phyloP scores from a whole-genome alignment of 2,113 vertebrate species.

The Vulpes ferrilata region DNA sequence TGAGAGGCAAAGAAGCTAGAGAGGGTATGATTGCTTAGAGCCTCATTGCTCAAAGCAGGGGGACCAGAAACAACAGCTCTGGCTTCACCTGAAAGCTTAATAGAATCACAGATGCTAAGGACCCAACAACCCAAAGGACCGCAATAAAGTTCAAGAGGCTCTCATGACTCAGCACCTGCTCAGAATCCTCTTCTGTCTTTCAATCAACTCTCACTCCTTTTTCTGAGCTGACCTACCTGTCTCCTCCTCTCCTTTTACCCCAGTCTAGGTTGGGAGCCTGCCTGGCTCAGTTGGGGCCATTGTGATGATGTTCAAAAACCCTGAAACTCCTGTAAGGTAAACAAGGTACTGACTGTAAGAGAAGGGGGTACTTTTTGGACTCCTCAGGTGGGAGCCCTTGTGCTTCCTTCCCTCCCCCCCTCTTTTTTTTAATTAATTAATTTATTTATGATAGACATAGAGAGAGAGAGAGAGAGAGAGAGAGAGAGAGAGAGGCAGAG shows the following conservation, averaged over 20 bases:
- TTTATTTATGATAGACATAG: no score
- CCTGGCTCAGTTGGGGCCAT: not conserved
- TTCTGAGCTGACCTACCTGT: not conserved
- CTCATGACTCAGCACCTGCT: not conserved
- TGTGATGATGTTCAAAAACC: not conserved
- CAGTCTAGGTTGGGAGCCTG: not conserved
- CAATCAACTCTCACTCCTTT: not conserved
- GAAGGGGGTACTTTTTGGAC: not conserved
- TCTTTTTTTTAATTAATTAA: not conserved
- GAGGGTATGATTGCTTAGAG: not conserved
- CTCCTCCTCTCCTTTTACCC: not conserved
- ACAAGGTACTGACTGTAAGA: not conserved
- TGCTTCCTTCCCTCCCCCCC: not conserved
- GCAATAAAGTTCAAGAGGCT: not conserved
- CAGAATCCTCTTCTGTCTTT: not conserved
- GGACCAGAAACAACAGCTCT: not conserved
- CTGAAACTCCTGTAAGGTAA: conserved; percentile 20
- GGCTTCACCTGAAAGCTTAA: not conserved
- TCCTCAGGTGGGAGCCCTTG: not conserved
- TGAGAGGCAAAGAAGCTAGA: not conserved
- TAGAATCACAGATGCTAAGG: not conserved
- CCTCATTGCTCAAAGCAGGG: not conserved
- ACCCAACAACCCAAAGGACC: not conserved
- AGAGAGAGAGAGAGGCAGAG: no score
- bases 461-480: no score